These are phyloP conservation scores for Bruchidius siliquastri DNA, from an alignment of 2,888 invertebrate species.

Conservation along the genomic window DNA sequence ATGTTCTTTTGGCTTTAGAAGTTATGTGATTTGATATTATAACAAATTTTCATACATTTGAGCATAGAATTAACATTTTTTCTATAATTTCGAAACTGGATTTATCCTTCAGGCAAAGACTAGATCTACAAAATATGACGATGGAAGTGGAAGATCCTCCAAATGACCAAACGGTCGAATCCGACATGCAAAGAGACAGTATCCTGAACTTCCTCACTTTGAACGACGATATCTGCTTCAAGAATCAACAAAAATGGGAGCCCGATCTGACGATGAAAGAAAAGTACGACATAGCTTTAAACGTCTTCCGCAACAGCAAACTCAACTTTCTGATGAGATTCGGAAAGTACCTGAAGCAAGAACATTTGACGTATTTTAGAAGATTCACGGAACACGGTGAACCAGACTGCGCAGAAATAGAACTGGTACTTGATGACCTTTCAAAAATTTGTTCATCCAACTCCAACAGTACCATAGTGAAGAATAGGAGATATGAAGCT, in stretches of 20 bases:
- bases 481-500: constrained; percentile 80
- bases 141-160: not conserved
- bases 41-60: no score
- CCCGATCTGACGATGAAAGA: constrained; percentile 65
- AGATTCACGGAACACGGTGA: constrained; percentile 35
- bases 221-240: constrained; percentile 64
- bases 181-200: constrained; percentile 37
- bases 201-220: constrained; percentile 60
- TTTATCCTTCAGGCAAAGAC: no score
- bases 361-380: constrained; percentile 70
- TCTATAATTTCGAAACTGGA: no score
- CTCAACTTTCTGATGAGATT: constrained; percentile 72
- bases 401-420: constrained; percentile 54
- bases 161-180: not conserved
- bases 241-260: constrained; percentile 78
- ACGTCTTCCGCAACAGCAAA: constrained; percentile 62
- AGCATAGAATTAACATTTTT: no score
- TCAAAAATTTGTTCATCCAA: constrained; percentile 45
- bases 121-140: not conserved
- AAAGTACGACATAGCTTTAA: constrained; percentile 64
- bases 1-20: no score
- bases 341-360: constrained; percentile 62
- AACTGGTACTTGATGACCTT: constrained; percentile 61
- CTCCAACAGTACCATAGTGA: constrained; percentile 54
- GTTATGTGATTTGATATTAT: no score